Evolutionary conservation across 2,888 invertebrate species (phyloP).

Genomic region (Vanessa cardui): DNA sequence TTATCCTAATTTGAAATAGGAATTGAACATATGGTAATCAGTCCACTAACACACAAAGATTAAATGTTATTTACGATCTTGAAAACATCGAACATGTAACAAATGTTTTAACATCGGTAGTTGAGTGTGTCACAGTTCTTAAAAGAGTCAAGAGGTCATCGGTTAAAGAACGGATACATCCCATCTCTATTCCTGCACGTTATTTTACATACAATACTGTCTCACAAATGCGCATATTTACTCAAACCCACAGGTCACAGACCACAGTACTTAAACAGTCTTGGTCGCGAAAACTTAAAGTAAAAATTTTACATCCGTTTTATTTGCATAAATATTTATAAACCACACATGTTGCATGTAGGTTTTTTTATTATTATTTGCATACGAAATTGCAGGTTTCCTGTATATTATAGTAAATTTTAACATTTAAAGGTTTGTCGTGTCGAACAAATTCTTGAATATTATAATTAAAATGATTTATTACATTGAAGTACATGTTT

Average conservation of each 20-base stretch:
- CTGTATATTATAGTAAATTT: slow-evolving; percentile 40
- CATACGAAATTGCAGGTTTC: slow-evolving; percentile 38
- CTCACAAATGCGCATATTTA: slow-evolving; percentile 73
- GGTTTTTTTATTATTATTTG: slow-evolving; percentile 36
- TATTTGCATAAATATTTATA: slow-evolving; percentile 57
- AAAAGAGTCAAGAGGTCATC: slow-evolving; percentile 64
- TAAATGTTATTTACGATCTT: not conserved
- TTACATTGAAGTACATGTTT: not conserved
- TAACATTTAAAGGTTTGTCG: slow-evolving; percentile 12
- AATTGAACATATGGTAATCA: too few species aligned
- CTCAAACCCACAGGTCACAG: slow-evolving; percentile 47
- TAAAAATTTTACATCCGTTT: slow-evolving; percentile 47
- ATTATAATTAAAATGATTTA: not conserved
- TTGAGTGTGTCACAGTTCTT: slow-evolving; percentile 54
- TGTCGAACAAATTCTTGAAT: slow-evolving; percentile 1
- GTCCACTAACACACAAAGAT: too few species aligned
- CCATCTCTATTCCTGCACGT: slow-evolving; percentile 56
- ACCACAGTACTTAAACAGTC: slow-evolving; percentile 25
- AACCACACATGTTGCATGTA: slow-evolving; percentile 46
- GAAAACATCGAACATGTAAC: not conserved
- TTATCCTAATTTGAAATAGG: too few species aligned
- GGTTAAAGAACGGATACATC: slow-evolving; percentile 59
- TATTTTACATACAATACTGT: slow-evolving; percentile 70
- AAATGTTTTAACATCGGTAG: slow-evolving; percentile 47
- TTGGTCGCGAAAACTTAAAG: slow-evolving; percentile 39